A percentile compares a stretch with the other conserved stretches of the same genome.
These are phyloP conservation scores for Dysmachus trigonus DNA, from an alignment of 2,888 invertebrate genomes.

Conservation along the genomic window DNA sequence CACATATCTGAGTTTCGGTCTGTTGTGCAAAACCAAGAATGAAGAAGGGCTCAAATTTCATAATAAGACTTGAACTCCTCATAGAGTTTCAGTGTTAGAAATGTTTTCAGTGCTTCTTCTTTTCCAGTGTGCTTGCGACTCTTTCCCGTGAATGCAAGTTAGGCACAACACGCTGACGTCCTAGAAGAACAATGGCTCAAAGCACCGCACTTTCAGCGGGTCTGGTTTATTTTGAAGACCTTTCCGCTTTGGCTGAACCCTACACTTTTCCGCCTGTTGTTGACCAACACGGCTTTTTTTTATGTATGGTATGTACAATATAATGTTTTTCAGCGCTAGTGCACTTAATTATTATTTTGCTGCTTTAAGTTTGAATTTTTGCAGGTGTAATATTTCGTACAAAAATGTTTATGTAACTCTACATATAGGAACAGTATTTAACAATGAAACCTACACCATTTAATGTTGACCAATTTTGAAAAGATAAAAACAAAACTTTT, in stretches of 20 bases:
- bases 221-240: background rate
- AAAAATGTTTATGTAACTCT: background rate
- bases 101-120: constrained; percentile 12
- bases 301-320: no score
- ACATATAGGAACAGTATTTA: no score
- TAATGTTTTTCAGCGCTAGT: background rate
- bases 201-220: background rate
- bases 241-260: background rate
- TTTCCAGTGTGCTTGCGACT: background rate
- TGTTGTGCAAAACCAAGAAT: constrained; percentile 25
- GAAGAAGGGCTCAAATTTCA: constrained; percentile 14
- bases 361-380: background rate
- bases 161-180: background rate
- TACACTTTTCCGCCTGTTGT: background rate
- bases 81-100: constrained; percentile 27
- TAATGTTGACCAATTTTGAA: no score
- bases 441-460: no score
- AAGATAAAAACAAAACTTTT: no score
- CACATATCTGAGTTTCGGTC: constrained; percentile 12
- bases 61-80: constrained; percentile 31
- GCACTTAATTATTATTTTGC: background rate
- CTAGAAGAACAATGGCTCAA: constrained; percentile 20
- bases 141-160: background rate
- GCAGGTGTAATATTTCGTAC: background rate
- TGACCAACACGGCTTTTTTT: background rate